A percentile compares a stretch with the other conserved stretches of the same genome.
These are phyloP conservation scores for Chrysopa pallens DNA, from an alignment of 1,140 invertebrate genomes.

Conservation along the genomic window DNA sequence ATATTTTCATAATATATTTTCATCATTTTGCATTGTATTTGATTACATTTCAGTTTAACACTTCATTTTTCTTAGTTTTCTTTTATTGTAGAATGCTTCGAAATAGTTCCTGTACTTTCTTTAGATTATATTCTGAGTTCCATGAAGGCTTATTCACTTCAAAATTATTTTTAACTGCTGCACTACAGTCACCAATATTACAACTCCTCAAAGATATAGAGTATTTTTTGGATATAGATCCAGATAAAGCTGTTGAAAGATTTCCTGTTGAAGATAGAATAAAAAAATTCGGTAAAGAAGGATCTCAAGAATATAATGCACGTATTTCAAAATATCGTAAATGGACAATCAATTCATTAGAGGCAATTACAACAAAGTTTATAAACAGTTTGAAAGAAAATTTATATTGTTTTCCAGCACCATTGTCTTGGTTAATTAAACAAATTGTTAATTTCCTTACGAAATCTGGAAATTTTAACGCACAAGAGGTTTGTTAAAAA, in stretches of 20 bases:
- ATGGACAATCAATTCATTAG: conserved; percentile 65
- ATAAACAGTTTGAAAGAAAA: conserved; percentile 70
- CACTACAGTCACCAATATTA: conserved; percentile 81
- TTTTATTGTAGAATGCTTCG: conserved; percentile 43
- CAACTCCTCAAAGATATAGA: conserved; percentile 85
- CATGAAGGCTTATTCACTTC: conserved; percentile 81
- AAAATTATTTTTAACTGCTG: conserved; percentile 82
- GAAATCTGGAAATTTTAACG: conserved; percentile 37
- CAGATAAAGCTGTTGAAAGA: conserved; percentile 60
- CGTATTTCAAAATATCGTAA: conserved; percentile 59
- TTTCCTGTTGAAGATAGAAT: conserved; percentile 49
- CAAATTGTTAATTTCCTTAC: conserved; percentile 54
- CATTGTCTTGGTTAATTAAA: conserved; percentile 58
- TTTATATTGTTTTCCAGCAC: conserved; percentile 80
- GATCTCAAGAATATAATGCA: conserved; percentile 43
- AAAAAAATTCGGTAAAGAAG: conserved; percentile 64
- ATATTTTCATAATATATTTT: too few species aligned
- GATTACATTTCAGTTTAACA: too few species aligned
- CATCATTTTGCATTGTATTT: too few species aligned
- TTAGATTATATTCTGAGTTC: conserved; percentile 73
- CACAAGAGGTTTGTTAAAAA: conserved; percentile 35
- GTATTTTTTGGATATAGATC: conserved; percentile 82
- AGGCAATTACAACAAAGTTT: conserved; percentile 63
- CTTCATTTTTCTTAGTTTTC: conserved; percentile 1
- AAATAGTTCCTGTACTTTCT: conserved; percentile 74